A percentile compares a stretch with the other conserved stretches of the same genome.
Conservation (phyloP, 1,140 invertebrate species). For the Vanessa tameamea region DNA sequence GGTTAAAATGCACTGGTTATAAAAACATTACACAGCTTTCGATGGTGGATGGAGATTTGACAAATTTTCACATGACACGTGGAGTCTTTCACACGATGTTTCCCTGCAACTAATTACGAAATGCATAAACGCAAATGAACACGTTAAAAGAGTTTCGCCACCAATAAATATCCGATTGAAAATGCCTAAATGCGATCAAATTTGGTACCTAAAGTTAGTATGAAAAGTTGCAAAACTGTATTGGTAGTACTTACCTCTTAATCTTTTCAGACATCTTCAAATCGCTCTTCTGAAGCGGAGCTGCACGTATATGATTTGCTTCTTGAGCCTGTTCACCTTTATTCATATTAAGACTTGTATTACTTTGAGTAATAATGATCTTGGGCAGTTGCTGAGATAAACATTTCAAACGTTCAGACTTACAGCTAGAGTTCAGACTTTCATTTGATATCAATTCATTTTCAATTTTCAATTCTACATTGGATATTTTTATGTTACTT, state of each 20-base stretch:
- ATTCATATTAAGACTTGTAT: slow-evolving; percentile 55
- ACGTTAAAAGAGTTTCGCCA: too few species aligned
- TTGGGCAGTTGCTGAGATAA: slow-evolving; percentile 67
- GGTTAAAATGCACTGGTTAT: too few species aligned
- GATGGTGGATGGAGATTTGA: too few species aligned
- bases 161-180: too few species aligned
- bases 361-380: slow-evolving; percentile 72
- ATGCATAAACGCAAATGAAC: too few species aligned
- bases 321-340: slow-evolving; percentile 24
- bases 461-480: slow-evolving; percentile 31
- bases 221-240: too few species aligned
- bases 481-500: slow-evolving; percentile 10
- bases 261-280: slow-evolving; percentile 35
- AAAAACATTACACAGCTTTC: too few species aligned
- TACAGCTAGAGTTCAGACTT: slow-evolving; percentile 40
- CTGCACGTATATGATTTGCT: slow-evolving; percentile 18
- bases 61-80: too few species aligned
- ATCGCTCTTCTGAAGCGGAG: slow-evolving; percentile 16
- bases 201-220: too few species aligned
- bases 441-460: slow-evolving; percentile 32
- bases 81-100: too few species aligned
- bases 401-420: slow-evolving; percentile 63
- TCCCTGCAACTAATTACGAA: too few species aligned
- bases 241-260: slow-evolving; percentile 28
- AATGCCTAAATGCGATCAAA: too few species aligned